Percentiles rank a stretch among this genome's conserved stretches.
These are phyloP conservation scores for Erinaceus europaeus DNA, from an alignment of 2,113 vertebrate species.

Conservation along the genomic window DNA sequence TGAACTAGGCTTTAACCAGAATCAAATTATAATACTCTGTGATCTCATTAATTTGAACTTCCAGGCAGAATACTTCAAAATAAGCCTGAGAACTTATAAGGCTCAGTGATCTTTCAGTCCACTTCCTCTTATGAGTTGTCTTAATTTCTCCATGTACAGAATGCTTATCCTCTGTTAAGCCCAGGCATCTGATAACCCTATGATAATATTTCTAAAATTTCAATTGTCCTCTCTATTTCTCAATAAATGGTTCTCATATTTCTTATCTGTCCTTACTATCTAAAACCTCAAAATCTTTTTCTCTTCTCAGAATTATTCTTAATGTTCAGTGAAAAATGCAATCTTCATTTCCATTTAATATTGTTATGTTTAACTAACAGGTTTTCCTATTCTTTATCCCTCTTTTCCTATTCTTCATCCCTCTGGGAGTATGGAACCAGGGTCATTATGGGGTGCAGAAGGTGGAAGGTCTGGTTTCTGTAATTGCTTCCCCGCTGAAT, in stretches of 20 bases:
- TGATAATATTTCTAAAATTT: not conserved
- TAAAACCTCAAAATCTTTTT: conserved; percentile 6
- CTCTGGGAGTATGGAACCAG: too few relatives aligned
- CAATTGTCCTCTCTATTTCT: conserved; percentile 5
- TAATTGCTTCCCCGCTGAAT: too few relatives aligned
- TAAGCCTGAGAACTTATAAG: not conserved
- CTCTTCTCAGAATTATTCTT: conserved; percentile 15
- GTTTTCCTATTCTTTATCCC: too few relatives aligned
- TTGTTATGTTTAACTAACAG: conserved; percentile 27
- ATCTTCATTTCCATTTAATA: not conserved
- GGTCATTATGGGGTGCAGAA: too few relatives aligned
- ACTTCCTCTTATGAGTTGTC: not conserved
- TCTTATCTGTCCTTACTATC: not conserved
- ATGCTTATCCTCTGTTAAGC: not conserved
- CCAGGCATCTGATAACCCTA: not conserved
- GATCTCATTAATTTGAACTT: conserved; percentile 56
- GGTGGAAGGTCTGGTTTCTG: too few relatives aligned
- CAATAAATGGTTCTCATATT: not conserved
- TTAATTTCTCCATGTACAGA: not conserved
- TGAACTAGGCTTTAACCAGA: conserved; percentile 44
- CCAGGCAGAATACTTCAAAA: conserved; percentile 26
- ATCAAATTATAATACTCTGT: conserved; percentile 44
- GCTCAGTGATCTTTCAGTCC: not conserved
- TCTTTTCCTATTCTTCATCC: too few relatives aligned
- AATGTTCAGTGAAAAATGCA: not conserved